phyloP scores from a whole-genome alignment of 2,113 vertebrate species.

The Dendropsophus ebraccatus region DNA sequence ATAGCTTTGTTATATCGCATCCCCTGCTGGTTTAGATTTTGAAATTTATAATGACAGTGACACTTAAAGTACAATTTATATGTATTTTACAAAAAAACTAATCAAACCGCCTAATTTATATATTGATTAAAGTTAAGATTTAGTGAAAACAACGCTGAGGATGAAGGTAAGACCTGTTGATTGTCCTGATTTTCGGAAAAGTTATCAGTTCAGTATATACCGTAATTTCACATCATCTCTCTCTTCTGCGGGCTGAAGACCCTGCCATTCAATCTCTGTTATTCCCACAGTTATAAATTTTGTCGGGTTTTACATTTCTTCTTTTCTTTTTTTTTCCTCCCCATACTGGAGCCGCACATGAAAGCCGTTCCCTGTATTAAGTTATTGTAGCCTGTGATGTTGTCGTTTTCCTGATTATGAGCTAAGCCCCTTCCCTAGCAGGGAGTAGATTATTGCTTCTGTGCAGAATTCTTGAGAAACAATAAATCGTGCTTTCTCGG shows the following conservation, averaged over 20 bases:
- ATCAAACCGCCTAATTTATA: no score
- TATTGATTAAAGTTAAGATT: no score
- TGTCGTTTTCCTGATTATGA: slow-evolving; percentile 8
- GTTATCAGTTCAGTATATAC: no score
- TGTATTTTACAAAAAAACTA: no score
- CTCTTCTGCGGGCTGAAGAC: not conserved
- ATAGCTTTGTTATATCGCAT: no score
- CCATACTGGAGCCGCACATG: not conserved
- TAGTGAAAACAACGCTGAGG: no score
- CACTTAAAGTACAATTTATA: no score
- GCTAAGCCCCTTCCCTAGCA: not conserved
- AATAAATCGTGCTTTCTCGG: slow-evolving; percentile 25
- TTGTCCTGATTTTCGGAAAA: no score
- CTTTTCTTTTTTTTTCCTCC: no score
- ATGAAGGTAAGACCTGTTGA: no score
- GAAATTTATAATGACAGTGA: no score
- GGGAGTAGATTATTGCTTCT: slow-evolving; percentile 24
- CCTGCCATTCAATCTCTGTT: not conserved
- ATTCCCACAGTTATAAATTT: not conserved
- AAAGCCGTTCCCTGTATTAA: not conserved
- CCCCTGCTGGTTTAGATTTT: no score
- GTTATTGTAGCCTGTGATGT: not conserved
- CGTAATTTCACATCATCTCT: not conserved
- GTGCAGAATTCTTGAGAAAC: slow-evolving; percentile 20
- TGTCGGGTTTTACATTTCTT: not conserved